phyloP scores from a whole-genome alignment of 2,888 invertebrate species.

The Junonia oenone region DNA sequence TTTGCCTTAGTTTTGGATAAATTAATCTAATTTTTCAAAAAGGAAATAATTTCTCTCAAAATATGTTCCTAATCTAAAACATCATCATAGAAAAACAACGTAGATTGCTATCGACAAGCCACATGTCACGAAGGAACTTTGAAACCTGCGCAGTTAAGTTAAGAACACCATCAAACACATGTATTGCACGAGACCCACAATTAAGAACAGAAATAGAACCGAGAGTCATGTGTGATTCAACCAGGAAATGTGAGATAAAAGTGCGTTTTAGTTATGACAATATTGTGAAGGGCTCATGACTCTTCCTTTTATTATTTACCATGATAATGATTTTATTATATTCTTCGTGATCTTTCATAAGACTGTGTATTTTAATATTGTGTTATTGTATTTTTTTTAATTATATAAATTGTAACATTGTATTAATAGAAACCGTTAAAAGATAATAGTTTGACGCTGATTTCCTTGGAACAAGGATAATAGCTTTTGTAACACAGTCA shows the following conservation, averaged over 20 bases:
- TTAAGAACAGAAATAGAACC: slow-evolving; percentile 22
- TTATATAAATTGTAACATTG: too few species aligned
- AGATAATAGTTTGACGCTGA: too few species aligned
- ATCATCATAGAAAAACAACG: neutral
- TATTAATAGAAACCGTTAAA: too few species aligned
- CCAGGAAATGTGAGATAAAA: slow-evolving; percentile 18
- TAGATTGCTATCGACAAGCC: neutral
- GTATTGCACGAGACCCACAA: slow-evolving; percentile 20
- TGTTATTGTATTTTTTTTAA: too few species aligned
- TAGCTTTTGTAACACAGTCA: too few species aligned
- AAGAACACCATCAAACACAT: slow-evolving; percentile 10
- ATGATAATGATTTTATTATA: too few species aligned
- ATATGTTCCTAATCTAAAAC: neutral
- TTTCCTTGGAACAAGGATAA: too few species aligned
- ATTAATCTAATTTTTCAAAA: neutral
- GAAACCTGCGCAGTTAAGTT: slow-evolving; percentile 2
- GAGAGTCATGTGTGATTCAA: slow-evolving; percentile 15
- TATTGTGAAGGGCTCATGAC: slow-evolving; percentile 7
- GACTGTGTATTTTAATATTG: too few species aligned
- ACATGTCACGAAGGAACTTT: neutral
- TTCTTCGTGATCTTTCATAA: too few species aligned
- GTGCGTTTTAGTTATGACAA: slow-evolving; percentile 3
- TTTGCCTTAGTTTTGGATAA: too few species aligned
- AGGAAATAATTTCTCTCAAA: neutral
- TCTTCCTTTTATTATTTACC: too few species aligned